Evolutionary conservation across 2,797 vertebrate genomes (phyloP).

Genomic region (Brotogeris chrysoptera): DNA sequence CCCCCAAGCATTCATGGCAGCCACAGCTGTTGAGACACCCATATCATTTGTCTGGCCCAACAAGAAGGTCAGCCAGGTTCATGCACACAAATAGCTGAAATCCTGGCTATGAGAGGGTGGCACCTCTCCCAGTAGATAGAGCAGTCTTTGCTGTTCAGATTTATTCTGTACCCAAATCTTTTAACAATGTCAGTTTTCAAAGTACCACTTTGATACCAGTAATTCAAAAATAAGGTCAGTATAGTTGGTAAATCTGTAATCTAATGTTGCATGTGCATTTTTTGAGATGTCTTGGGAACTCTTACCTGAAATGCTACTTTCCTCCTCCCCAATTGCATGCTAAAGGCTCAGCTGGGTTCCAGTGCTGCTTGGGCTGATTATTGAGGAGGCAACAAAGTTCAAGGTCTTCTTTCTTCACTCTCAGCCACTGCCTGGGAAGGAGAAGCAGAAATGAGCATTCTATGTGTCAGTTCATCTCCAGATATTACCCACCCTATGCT

Average conservation of each 20-base stretch:
- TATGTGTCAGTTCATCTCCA: neutral
- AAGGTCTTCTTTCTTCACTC: neutral
- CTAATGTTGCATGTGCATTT: accelerated
- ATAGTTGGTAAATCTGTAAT: neutral
- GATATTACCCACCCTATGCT: neutral
- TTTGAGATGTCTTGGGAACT: neutral
- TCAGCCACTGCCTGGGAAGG: neutral
- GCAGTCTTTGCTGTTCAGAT: neutral
- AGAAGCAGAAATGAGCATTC: neutral
- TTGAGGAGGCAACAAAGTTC: neutral
- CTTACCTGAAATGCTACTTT: neutral
- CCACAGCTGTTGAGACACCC: neutral
- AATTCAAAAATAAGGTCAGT: neutral
- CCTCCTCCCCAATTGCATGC: neutral
- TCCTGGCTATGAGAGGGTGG: neutral
- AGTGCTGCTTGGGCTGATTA: neutral
- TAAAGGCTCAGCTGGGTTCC: neutral
- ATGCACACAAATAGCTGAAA: neutral
- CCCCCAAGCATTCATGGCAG: neutral
- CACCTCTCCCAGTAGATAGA: neutral
- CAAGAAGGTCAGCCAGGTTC: neutral
- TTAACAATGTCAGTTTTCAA: neutral
- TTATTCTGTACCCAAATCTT: neutral
- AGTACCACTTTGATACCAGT: neutral
- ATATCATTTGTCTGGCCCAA: neutral